Evolutionary conservation across 2,888 invertebrate genomes (phyloP), one percentile per base, ranked within the genome.

Genomic region (Eilema griseolum): DNA sequence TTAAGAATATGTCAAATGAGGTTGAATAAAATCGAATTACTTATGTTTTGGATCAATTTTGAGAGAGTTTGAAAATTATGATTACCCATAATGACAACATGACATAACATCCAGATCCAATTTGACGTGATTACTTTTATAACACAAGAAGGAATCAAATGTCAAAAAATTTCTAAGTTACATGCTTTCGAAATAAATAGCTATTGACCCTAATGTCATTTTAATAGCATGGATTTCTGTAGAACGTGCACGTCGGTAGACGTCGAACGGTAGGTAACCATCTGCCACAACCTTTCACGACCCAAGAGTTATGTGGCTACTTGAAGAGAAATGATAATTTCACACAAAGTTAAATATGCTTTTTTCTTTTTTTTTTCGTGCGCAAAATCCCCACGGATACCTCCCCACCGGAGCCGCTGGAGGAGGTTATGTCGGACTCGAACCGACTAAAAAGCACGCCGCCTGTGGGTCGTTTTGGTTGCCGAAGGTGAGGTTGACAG

Each of bases 121-220:
- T 85, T 77, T 71, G 79, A 73, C 72, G 65, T 66, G 80, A 83
- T 84, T 81, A 82, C 79, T 83, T 78, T 81, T 74, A 75, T 74
- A 76, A 67, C 73, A 72, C 69, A 71, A 79, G 77, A 80, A 72
- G 77, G 76, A 78, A 84, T 84, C 78, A 81, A 84, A 86, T 83
- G 79, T 83, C 82, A 81, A 67, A 73, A 37, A 67, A 72, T 75
- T 73, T 78, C 76, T 75, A 79, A 57, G 72, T 76, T 69, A 73
- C 64, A 67, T 65, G 61, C 78, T 75, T 81, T 78, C 74, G 75
- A 81, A 81, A 81, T 81, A 81, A 80, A 81, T 71, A 69, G 67
- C 69, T 68, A 70, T 64, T 70, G 75, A 71, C 80, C 73, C 73
- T 81, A 80, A 81, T 81, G 80, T 67, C n/a, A 66, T 72, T 81